These are phyloP conservation scores for Tachysurus fulvidraco DNA, from an alignment of 2,113 vertebrate species.

Conservation along the genomic window DNA sequence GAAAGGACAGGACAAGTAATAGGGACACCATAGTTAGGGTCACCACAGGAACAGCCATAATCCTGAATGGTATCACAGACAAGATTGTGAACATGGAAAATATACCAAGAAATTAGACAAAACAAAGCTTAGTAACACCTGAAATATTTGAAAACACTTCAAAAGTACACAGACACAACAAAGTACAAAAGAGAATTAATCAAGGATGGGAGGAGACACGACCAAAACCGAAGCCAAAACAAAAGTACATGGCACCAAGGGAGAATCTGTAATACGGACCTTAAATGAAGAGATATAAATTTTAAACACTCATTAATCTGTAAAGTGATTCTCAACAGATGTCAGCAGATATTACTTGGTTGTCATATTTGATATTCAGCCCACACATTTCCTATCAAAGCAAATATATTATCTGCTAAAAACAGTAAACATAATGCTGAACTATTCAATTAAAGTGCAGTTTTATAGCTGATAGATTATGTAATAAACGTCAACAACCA, in stretches of 20 bases:
- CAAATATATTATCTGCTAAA: not conserved
- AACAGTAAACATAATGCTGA: not conserved
- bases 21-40: not conserved
- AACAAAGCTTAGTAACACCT: not conserved
- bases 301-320: not conserved
- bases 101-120: not conserved
- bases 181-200: not conserved
- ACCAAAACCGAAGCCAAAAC: not conserved
- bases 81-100: not conserved
- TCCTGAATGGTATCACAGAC: not conserved
- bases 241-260: not conserved
- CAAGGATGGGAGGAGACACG: not conserved
- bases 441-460: not conserved
- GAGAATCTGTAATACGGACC: not conserved
- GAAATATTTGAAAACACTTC: not conserved
- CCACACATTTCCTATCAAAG: not conserved
- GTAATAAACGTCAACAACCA: not conserved
- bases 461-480: not conserved
- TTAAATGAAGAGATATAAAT: not conserved
- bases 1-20: not conserved
- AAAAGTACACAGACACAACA: not conserved
- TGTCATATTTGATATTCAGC: not conserved
- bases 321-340: not conserved
- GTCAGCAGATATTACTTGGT: not conserved
- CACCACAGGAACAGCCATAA: not conserved